A percentile compares a stretch with the other conserved stretches of the same genome.
These are phyloP conservation scores for Pseudachorutes palmiensis DNA, from an alignment of 1,140 invertebrate genomes.

Conservation along the genomic window DNA sequence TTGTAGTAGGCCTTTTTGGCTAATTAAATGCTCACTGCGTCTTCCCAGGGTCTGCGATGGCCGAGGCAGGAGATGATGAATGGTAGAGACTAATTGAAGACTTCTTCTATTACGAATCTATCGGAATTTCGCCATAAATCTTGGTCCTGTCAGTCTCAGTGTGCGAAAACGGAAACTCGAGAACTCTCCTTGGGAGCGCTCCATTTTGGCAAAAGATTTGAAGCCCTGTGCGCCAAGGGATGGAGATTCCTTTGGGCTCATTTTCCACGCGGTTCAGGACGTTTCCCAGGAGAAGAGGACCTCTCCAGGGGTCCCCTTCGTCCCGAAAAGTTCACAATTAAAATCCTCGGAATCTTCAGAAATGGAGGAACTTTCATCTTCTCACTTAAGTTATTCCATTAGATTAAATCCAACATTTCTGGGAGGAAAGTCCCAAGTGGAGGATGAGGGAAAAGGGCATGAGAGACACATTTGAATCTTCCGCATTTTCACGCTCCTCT, in stretches of 20 bases:
- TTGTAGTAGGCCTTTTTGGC: neutral
- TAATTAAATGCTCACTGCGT: neutral
- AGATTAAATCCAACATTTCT: slow-evolving; percentile 9
- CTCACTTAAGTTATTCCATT: slow-evolving; percentile 5
- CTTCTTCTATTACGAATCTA: slow-evolving; percentile 5
- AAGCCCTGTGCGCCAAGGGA: too few species aligned
- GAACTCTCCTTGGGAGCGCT: neutral
- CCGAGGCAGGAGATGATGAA: slow-evolving; percentile 10
- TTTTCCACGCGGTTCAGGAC: neutral
- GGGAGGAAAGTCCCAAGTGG: neutral
- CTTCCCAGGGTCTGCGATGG: too few species aligned
- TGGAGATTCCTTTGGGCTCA: too few species aligned
- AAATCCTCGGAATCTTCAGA: neutral
- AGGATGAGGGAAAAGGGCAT: neutral
- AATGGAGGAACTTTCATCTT: slow-evolving; percentile 3
- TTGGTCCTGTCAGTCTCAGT: slow-evolving; percentile 3
- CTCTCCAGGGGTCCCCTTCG: neutral
- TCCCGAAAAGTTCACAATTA: slow-evolving; percentile 8
- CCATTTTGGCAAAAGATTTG: too few species aligned
- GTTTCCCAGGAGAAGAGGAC: neutral
- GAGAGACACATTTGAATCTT: too few species aligned
- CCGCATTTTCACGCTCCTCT: neutral
- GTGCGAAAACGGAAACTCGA: neutral
- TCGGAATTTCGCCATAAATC: slow-evolving; percentile 4
- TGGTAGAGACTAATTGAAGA: slow-evolving; percentile 8